Conservation (phyloP, 2,888 invertebrate genomes). For the Drosophila percnosoma region DNA sequence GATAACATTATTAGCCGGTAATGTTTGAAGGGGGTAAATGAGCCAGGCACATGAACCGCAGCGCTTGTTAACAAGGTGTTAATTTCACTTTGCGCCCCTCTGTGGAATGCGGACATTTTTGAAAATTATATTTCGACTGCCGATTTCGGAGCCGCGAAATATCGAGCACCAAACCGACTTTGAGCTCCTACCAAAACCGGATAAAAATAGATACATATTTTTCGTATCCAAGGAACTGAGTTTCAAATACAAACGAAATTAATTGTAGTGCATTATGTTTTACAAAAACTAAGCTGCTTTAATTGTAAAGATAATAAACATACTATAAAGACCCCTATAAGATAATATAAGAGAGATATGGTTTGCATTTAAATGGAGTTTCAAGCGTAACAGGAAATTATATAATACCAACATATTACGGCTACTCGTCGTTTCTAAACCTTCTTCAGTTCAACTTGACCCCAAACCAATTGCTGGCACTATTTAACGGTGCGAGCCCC, state of each 20-base stretch:
- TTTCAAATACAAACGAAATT: not conserved
- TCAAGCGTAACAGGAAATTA: not conserved
- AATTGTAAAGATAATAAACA: not conserved
- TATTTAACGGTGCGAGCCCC: constrained; percentile 69
- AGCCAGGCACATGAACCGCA: constrained; percentile 26
- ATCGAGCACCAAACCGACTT: constrained; percentile 23
- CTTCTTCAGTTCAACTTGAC: constrained; percentile 56
- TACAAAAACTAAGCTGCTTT: not conserved
- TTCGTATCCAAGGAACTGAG: not conserved
- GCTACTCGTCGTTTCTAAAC: constrained; percentile 15
- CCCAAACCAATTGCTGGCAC: constrained; percentile 54
- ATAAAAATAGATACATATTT: not conserved
- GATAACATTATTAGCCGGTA: constrained; percentile 57
- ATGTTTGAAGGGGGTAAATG: constrained; percentile 24
- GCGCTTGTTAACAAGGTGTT: constrained; percentile 58
- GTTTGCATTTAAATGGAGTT: not conserved
- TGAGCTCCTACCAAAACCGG: constrained; percentile 11
- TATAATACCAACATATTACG: constrained; percentile 6
- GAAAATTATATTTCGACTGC: constrained; percentile 55
- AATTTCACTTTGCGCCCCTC: constrained; percentile 43
- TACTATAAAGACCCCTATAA: not conserved
- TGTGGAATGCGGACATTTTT: constrained; percentile 61
- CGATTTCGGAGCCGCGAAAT: constrained; percentile 25
- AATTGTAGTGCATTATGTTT: not conserved
- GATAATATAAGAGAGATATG: not conserved